Evolutionary conservation across 2,113 vertebrate species (phyloP).

Genomic region (Toxostoma redivivum): DNA sequence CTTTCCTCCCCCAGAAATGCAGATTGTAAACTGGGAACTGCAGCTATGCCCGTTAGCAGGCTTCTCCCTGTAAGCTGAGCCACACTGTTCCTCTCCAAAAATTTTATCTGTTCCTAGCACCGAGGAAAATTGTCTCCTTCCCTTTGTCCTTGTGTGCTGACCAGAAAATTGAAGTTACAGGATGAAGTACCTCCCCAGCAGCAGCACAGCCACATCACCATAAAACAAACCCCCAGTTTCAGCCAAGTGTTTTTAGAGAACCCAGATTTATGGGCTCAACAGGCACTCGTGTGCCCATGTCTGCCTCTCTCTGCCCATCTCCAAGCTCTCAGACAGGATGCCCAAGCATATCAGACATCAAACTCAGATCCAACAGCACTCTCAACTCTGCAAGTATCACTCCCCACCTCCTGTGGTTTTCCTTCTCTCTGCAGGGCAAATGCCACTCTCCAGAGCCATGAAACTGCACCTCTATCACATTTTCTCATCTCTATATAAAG

Average conservation of each 20-base stretch:
- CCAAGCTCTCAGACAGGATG: neutral
- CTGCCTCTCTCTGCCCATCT: neutral
- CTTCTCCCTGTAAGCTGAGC: neutral
- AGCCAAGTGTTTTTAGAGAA: neutral
- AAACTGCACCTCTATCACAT: neutral
- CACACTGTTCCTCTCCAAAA: neutral
- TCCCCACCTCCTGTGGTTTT: accelerated
- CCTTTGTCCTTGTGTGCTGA: neutral
- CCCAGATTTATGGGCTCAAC: accelerated
- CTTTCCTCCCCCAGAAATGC: neutral
- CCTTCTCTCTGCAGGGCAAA: neutral
- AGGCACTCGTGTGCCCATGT: accelerated
- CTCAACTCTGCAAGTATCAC: too few species aligned
- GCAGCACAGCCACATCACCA: neutral
- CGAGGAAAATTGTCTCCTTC: neutral
- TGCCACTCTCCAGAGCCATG: neutral
- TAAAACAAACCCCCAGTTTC: neutral
- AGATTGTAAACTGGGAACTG: neutral
- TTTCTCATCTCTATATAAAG: neutral
- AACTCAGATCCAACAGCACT: neutral
- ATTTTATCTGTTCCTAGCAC: neutral
- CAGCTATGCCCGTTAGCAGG: neutral
- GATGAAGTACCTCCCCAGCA: neutral
- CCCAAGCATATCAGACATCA: neutral
- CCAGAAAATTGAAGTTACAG: neutral